Evolutionary conservation across 2,113 vertebrate species (phyloP), one percentile per base, ranked within the genome.

Genomic region (Proterorhinus semilunaris): DNA sequence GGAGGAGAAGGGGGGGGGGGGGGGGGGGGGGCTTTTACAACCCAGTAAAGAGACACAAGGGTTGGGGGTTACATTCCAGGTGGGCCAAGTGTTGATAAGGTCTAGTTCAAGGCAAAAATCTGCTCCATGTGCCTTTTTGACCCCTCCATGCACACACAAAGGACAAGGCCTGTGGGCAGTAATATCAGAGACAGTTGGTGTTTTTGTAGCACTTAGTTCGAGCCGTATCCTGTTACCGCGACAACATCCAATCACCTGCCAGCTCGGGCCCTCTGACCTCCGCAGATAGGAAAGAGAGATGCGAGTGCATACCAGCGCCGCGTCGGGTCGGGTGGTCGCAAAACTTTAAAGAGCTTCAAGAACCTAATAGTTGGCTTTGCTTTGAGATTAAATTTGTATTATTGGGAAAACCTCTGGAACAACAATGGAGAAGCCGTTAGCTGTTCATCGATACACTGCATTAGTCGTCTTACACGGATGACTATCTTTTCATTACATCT

Each of bases 181-280:
- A 81, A 88, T 87, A 83, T 84, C 84, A 86, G 83, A 91, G 87
- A 91, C 87, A 84, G 86, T 89, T 89, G 82, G 80, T 86, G 83
- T 92, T 91, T 90, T 87, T 71, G 62, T 85, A 86, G 87, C 80
- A 84, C 86, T 89, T 83, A 83, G 84, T 54, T 53, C 66, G 52
- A 55, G 16, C 62, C 75, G 89, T 88, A 79, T 90, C 88, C 52
- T 66, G 86, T 92, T 93, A 90, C 91, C 88, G 87, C 75, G 87
- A 89, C 88, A 92, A 89, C 87, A 91, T 82, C 82, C 87, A 88
- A 88, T 86, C 83, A 89, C 86, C 89, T 87, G 86, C 79, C 86
- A 79, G 85, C 83, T 65, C 74, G 69, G 66, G 87, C 88, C 89
- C 87, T 82, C 6, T 90, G 90, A 87, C 84, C 83, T 72, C 63